These are phyloP conservation scores for Melanogrammus aeglefinus DNA, from an alignment of 2,797 vertebrate genomes.

Conservation along the genomic window DNA sequence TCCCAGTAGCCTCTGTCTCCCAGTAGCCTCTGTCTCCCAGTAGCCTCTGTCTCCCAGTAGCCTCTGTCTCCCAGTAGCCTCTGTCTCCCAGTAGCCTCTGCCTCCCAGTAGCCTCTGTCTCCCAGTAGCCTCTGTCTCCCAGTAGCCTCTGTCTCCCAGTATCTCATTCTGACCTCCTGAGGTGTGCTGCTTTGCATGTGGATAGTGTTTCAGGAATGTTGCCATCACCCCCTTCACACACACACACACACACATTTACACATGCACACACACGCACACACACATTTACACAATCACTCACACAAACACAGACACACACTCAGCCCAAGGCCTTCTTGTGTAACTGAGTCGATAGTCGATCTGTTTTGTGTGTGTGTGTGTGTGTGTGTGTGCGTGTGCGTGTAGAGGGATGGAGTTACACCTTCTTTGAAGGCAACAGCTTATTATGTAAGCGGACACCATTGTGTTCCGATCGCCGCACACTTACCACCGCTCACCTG, in stretches of 20 bases:
- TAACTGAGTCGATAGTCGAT: slow-evolving; percentile 64
- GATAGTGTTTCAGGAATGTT: slow-evolving; percentile 76
- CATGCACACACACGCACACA: background rate
- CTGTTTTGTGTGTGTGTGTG: slow-evolving; percentile 33
- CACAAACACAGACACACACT: background rate
- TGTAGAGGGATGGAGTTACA: slow-evolving; percentile 67
- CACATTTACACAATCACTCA: background rate
- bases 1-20: too few relatives aligned
- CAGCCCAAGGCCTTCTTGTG: slow-evolving; percentile 61
- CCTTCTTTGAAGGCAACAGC: slow-evolving; percentile 74
- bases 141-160: slow-evolving; percentile 55
- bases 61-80: too few relatives aligned
- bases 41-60: too few relatives aligned
- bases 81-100: too few relatives aligned
- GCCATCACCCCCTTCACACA: slow-evolving; percentile 18
- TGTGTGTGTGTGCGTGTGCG: background rate
- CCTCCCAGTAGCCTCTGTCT: too few relatives aligned
- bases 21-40: too few relatives aligned
- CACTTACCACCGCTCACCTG: slow-evolving; percentile 65
- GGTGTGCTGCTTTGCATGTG: slow-evolving; percentile 75
- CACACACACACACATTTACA: background rate
- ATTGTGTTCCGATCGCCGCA: slow-evolving; percentile 77
- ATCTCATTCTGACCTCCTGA: slow-evolving; percentile 59
- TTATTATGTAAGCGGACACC: slow-evolving; percentile 80
- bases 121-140: slow-evolving; percentile 48